phyloP scores from a whole-genome alignment of 2,113 vertebrate species.

The Furnarius figulus region DNA sequence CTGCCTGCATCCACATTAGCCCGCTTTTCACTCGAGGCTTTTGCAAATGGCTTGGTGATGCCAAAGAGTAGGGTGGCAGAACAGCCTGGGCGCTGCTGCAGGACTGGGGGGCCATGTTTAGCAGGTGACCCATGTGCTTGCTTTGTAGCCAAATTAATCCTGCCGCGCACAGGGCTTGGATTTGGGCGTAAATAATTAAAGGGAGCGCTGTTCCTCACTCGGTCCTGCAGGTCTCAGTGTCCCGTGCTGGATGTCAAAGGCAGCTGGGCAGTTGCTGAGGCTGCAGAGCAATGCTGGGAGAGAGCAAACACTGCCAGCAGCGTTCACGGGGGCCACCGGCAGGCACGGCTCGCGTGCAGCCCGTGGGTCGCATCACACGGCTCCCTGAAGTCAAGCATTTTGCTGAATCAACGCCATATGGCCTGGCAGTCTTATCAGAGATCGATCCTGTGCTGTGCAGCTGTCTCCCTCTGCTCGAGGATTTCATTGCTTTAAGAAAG shows the following conservation, averaged over 20 bases:
- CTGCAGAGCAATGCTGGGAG: not conserved
- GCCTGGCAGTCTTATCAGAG: not conserved
- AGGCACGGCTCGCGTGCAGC: not conserved
- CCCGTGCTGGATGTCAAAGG: not conserved
- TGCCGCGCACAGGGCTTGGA: not conserved
- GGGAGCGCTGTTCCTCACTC: not conserved
- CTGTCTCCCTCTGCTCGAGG: not conserved
- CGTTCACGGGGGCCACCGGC: accelerated
- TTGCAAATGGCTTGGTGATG: not conserved
- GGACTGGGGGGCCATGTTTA: not conserved
- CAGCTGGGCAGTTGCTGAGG: not conserved
- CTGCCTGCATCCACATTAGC: not conserved
- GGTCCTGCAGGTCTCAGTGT: not conserved
- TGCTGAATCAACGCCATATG: not conserved
- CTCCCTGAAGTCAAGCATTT: not conserved
- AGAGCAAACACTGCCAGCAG: not conserved
- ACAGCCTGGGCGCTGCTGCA: not conserved
- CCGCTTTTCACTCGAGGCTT: constrained; percentile 9
- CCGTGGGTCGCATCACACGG: not conserved
- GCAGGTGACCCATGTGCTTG: not conserved
- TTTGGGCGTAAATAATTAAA: constrained; percentile 15
- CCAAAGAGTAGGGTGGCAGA: constrained; percentile 11
- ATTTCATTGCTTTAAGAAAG: not conserved
- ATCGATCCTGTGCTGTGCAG: not conserved
- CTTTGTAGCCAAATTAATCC: constrained; percentile 23